A percentile compares a stretch with the other conserved stretches of the same genome.
These are phyloP conservation scores for Heteromyza rotundicornis DNA, from an alignment of 2,888 invertebrate species.

Conservation along the genomic window DNA sequence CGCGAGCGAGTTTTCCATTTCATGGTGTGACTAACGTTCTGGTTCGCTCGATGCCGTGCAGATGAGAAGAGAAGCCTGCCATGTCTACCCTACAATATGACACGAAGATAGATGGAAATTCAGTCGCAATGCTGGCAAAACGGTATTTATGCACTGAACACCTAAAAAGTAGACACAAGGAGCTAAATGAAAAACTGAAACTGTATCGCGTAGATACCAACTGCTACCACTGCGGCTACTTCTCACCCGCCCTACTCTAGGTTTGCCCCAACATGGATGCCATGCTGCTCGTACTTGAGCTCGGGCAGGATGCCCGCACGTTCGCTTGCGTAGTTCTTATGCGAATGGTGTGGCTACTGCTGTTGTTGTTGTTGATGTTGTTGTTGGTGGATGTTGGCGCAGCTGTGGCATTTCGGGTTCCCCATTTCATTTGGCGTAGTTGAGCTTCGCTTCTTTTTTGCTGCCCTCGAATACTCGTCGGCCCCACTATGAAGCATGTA, in stretches of 20 bases:
- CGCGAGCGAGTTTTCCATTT: slow-evolving; percentile 17
- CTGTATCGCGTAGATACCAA: slow-evolving; percentile 32
- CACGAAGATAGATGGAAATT: slow-evolving; percentile 35
- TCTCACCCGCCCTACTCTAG: background rate
- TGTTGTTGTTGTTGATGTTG: slow-evolving; percentile 6
- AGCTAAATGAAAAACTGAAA: slow-evolving; percentile 32
- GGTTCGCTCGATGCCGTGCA: background rate
- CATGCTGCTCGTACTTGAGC: background rate
- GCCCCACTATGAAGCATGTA: slow-evolving; percentile 5
- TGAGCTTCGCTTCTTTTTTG: background rate
- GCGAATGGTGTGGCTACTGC: background rate
- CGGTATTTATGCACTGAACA: slow-evolving; percentile 31
- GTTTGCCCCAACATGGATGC: background rate
- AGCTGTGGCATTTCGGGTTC: slow-evolving; percentile 29
- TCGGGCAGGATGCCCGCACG: slow-evolving; percentile 13
- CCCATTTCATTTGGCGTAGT: slow-evolving; percentile 17
- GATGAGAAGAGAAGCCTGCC: background rate
- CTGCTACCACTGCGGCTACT: slow-evolving; percentile 21
- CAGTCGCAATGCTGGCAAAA: slow-evolving; percentile 34
- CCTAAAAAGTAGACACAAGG: slow-evolving; percentile 16
- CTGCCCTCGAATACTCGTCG: background rate
- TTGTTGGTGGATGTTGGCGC: slow-evolving; percentile 22
- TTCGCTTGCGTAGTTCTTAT: slow-evolving; percentile 16
- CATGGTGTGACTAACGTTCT: slow-evolving; percentile 10
- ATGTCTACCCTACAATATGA: slow-evolving; percentile 24